Percentiles rank a stretch among this genome's conserved stretches.
Evolutionary conservation across 2,888 invertebrate genomes (phyloP).

Genomic region (Icerya purchasi): DNA sequence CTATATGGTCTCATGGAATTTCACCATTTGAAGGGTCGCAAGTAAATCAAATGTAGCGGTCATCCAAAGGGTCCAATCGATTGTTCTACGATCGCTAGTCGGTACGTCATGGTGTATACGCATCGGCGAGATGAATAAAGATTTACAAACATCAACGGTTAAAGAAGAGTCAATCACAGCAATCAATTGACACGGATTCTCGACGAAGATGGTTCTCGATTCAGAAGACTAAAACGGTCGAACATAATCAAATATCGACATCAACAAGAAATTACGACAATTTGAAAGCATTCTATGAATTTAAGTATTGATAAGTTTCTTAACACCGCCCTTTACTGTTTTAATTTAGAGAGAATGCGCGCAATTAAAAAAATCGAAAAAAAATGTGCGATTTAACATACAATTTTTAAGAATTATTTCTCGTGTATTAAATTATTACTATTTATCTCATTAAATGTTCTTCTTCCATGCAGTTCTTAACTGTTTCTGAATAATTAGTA

Average conservation of each 20-base stretch:
- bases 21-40: not conserved
- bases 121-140: not conserved
- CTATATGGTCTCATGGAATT: not conserved
- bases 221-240: not conserved
- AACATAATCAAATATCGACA: not conserved
- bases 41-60: not conserved
- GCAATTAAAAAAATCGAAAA: too few species aligned
- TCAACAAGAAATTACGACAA: not conserved
- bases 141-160: not conserved
- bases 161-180: not conserved
- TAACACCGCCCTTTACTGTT: too few species aligned
- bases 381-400: too few species aligned
- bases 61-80: not conserved
- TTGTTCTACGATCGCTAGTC: not conserved
- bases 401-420: too few species aligned
- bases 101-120: not conserved
- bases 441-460: too few species aligned
- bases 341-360: too few species aligned
- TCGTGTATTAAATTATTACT: too few species aligned
- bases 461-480: too few species aligned
- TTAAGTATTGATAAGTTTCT: not conserved
- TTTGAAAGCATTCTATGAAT: not conserved
- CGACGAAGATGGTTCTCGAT: not conserved
- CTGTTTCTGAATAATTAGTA: too few species aligned
- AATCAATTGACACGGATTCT: too few species aligned